phyloP scores from a whole-genome alignment of 2,797 vertebrate species.

The Rhinatrema bivittatum region DNA sequence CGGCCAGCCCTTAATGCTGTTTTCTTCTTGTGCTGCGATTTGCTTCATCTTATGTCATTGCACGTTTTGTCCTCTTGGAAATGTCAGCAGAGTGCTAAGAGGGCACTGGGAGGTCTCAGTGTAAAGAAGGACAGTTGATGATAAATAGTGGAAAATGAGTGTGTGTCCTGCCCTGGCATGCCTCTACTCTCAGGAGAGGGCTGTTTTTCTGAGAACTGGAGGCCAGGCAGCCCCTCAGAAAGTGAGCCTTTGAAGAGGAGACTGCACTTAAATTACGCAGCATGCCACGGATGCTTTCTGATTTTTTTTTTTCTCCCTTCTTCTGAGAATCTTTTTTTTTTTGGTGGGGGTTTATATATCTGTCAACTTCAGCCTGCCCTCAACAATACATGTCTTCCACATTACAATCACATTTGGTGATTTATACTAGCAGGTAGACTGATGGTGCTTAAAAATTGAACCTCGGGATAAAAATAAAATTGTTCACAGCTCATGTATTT shows the following conservation, averaged over 20 bases:
- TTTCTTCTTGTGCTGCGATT: too few relatives aligned
- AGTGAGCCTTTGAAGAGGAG: slow-evolving; percentile 57
- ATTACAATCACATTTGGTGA: slow-evolving; percentile 2
- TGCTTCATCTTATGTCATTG: too few relatives aligned
- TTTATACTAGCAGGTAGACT: slow-evolving; percentile 21
- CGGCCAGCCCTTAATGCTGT: too few relatives aligned
- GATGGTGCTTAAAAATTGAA: neutral
- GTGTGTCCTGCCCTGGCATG: slow-evolving; percentile 54
- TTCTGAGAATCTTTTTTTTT: slow-evolving; percentile 9
- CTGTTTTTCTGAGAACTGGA: slow-evolving; percentile 53
- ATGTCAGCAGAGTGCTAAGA: too few relatives aligned
- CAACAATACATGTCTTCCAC: slow-evolving; percentile 20
- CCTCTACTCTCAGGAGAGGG: slow-evolving; percentile 64
- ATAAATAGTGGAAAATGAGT: slow-evolving; percentile 61
- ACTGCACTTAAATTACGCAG: slow-evolving; percentile 45
- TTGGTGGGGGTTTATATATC: slow-evolving; percentile 8
- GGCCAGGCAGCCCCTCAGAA: slow-evolving; percentile 42
- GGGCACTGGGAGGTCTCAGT: too few relatives aligned
- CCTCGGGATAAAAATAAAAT: slow-evolving; percentile 1
- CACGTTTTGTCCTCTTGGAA: too few relatives aligned
- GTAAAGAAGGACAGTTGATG: too few relatives aligned
- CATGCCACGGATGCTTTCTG: slow-evolving; percentile 54
- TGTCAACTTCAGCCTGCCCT: slow-evolving; percentile 4
- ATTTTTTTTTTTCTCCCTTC: slow-evolving; percentile 20
- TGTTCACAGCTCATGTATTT: slow-evolving; percentile 6